Evolutionary conservation across 2,888 invertebrate genomes (phyloP), one percentile per base, ranked within the genome.

Genomic region (Chloroclysta siterata): DNA sequence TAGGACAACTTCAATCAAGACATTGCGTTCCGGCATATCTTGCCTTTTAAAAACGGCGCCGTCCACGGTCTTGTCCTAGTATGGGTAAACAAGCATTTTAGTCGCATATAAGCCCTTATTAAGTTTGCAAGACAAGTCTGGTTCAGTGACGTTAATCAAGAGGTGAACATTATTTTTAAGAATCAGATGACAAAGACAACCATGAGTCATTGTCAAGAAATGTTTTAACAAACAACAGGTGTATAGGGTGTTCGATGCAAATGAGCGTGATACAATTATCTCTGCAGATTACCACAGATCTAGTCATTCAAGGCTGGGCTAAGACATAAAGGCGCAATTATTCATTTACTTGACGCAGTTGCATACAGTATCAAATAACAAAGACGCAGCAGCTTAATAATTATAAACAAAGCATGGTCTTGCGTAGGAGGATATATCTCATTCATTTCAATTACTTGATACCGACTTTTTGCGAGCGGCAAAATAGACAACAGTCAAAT

Each of bases 361-460:
- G 22, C 22, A 22, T 22, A 66, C 55, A 63, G 65, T 63, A 64
- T 65, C 66, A 69, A 66, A 66, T 53, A 69, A 68, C 69, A 68
- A 68, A 80, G 77, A 71, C 72, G 67, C 68, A 70, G 70, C 68
- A 54, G 70, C 76, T 76, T 75, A 74, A 74, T 72, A 75, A 71
- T 72, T 71, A 80, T 85, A 88, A 88, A 90, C 89, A 90, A 90
- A 90, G 85, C 78, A 77, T 73, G 75, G 75, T 84, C 81, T 83
- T 81, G 84, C 74, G 91, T 91, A 83, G 92, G 92, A 77, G 75
- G 85, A 81, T 82, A 85, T 83, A 80, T 82, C 81, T 83, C 83
- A 88, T 89, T 89, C 81, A 87, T 85, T 84, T 87, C 85, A 88
- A 90, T 91, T 89, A 90, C 83, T 76, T 74, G 79, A 84, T 70